Percentiles rank a stretch among this genome's conserved stretches.
phyloP scores from a whole-genome alignment of 2,113 vertebrate species.

The Parus major region DNA sequence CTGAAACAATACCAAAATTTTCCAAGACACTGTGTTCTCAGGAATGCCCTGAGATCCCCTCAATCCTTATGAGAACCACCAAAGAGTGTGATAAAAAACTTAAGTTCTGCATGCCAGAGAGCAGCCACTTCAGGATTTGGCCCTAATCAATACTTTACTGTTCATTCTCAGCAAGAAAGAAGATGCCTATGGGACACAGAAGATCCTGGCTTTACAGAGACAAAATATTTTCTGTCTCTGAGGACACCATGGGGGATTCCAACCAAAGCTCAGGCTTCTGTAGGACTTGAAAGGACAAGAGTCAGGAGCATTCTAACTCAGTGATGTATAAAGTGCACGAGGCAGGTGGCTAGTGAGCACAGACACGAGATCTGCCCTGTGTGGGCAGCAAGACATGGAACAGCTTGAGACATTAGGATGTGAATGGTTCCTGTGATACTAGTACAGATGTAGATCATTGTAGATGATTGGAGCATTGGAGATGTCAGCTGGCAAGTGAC shows the following conservation, averaged over 20 bases:
- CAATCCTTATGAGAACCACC: neutral
- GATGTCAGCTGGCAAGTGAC: neutral
- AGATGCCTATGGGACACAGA: neutral
- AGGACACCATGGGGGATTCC: neutral
- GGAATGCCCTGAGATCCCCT: neutral
- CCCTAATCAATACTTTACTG: neutral
- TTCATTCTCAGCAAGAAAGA: neutral
- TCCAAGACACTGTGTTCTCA: neutral
- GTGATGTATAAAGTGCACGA: rapidly evolving
- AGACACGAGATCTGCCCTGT: neutral
- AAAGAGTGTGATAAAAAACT: neutral
- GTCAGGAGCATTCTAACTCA: neutral
- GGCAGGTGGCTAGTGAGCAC: neutral
- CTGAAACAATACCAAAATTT: neutral
- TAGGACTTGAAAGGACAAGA: neutral
- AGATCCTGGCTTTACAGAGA: neutral
- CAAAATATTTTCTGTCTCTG: neutral
- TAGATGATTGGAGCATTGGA: neutral
- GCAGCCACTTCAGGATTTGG: neutral
- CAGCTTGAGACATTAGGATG: neutral
- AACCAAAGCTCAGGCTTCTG: neutral
- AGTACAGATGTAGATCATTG: neutral
- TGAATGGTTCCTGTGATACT: neutral
- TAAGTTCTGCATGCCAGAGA: neutral
- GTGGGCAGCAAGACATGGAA: neutral